Conservation (phyloP, 2,113 vertebrate species). For the Fulica atra region DNA sequence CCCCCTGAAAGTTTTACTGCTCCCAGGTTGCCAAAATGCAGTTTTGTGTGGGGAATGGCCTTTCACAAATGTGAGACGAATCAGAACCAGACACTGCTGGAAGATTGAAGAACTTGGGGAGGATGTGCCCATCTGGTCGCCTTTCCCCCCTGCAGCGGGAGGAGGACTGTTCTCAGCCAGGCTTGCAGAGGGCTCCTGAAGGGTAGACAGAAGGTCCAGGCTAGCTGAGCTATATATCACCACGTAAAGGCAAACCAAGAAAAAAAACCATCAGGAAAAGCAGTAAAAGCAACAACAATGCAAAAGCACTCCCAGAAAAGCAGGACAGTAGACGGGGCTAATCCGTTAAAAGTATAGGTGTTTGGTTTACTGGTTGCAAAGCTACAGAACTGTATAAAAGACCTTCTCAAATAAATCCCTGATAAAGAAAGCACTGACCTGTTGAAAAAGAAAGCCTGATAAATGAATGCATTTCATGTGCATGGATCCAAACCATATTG, state of each 20-base stretch:
- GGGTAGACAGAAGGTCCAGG: background rate
- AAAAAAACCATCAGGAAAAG: background rate
- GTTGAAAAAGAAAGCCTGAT: background rate
- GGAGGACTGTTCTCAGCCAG: background rate
- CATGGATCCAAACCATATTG: background rate
- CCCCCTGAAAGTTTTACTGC: background rate
- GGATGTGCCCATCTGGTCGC: background rate
- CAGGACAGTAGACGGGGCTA: background rate
- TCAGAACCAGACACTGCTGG: background rate
- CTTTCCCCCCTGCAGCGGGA: background rate
- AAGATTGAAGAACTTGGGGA: background rate
- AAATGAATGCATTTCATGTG: background rate
- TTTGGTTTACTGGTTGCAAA: background rate
- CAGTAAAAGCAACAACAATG: background rate
- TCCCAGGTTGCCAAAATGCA: background rate
- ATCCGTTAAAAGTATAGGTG: background rate
- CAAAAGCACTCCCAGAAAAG: background rate
- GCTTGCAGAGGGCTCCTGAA: background rate
- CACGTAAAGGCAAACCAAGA: background rate
- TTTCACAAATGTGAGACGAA: background rate
- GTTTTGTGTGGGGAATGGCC: background rate
- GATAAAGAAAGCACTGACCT: constrained; percentile 2
- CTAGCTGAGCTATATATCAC: background rate
- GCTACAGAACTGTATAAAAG: background rate
- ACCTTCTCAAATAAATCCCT: background rate